Evolutionary conservation across 2,888 invertebrate genomes (phyloP).

Genomic region (Acanthosepion lycidas): DNA sequence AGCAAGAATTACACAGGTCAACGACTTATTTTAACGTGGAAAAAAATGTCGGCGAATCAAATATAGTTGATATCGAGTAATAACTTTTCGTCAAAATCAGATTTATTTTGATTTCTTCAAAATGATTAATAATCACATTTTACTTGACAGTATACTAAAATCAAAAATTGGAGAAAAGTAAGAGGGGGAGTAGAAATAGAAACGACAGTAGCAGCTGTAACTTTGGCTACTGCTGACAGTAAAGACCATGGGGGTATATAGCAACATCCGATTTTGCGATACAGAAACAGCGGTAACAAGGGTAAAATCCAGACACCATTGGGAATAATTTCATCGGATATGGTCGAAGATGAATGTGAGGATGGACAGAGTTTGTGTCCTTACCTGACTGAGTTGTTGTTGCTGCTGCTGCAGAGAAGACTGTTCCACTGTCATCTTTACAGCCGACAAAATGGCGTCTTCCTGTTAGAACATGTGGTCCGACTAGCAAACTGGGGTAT

Average conservation of each 20-base stretch:
- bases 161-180: neutral
- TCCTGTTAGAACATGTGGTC: slow-evolving; percentile 47
- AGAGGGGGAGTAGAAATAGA: neutral
- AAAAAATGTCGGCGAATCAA: neutral
- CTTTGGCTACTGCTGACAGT: slow-evolving; percentile 33
- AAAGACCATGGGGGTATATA: neutral
- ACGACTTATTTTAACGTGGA: slow-evolving; percentile 14
- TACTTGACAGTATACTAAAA: neutral
- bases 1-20: neutral
- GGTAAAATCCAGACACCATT: neutral
- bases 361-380: neutral
- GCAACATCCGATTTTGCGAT: neutral
- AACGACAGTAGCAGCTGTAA: neutral
- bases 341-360: neutral
- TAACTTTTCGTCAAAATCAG: neutral
- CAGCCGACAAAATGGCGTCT: slow-evolving; percentile 53
- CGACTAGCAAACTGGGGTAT: slow-evolving; percentile 3
- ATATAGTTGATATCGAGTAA: neutral
- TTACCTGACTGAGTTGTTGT: slow-evolving; percentile 53
- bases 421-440: slow-evolving; percentile 57
- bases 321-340: neutral
- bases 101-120: neutral
- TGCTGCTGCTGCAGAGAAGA: slow-evolving; percentile 52
- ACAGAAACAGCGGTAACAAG: neutral
- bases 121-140: neutral